Base-by-base conservation (phyloP, 2,888 invertebrate genomes). In the Salpingus planirostris region DNA sequence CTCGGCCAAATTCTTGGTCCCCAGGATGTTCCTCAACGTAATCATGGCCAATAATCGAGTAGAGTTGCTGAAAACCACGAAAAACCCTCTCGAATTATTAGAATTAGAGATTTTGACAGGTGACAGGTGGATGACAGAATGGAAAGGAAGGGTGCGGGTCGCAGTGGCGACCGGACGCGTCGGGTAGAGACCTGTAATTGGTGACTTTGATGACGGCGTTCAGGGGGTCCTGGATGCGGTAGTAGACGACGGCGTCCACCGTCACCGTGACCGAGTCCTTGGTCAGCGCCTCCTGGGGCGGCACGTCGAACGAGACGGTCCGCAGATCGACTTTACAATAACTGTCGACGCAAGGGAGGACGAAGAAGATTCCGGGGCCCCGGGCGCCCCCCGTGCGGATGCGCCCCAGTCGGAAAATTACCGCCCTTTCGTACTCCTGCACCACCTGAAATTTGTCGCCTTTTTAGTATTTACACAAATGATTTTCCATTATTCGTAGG, bases 261-360 rank as follows among this genome's bases (percentile, higher is more conserved):
- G 87, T 87, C 1, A 95, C 91, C 0, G 93, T 95, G 15, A 93
- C 92, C 0, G 88, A 88, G 64, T 93, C 92, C 66, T 87, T 86
- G n/a, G 91, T 89, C 31, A 93, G 69, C 13, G 86, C 83, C 84
- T 95, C 93, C 70, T 96, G 95, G 1, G 93, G 91, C 24, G 95
- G 92, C 1, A 96, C 92, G 66, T 95, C 92, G 58, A 95, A 96
- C 0, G 92, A 90, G 0, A 95, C 87, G 1, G 92, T 92, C 41
- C 95, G 74, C 34, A 95, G 68, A 64, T 96, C 95, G 23, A 96
- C 89, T 64, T 87, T 91, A 35, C 85, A 80, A 61, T 91, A 95
- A 26, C 80, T 83, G 59, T 93, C 95, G 32, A 95, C 84, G 64
- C 95, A 97, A 1, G 95, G 95, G 40, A 96, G 69, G 5, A 95